phyloP scores from a whole-genome alignment of 1,140 invertebrate species.

The Gryon sp. region DNA sequence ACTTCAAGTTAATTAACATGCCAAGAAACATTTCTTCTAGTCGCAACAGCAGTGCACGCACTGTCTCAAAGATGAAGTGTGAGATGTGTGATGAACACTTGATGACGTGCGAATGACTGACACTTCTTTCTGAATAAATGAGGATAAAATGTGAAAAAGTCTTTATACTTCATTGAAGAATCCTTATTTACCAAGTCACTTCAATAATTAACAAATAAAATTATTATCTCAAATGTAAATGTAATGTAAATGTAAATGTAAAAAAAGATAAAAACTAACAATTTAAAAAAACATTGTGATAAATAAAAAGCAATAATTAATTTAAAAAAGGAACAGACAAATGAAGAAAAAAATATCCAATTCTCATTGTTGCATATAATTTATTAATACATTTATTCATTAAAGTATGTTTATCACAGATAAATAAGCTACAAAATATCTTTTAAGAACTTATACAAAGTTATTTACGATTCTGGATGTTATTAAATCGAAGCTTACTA shows the following conservation, averaged over 20 bases:
- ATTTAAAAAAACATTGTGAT: too few relatives aligned
- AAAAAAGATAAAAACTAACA: constrained; percentile 7
- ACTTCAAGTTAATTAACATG: constrained; percentile 15
- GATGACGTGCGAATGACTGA: constrained; percentile 43
- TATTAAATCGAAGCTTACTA: constrained; percentile 39
- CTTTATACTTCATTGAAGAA: constrained; percentile 45
- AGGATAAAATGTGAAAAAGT: constrained; percentile 21
- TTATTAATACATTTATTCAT: constrained; percentile 75
- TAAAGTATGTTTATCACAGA: constrained; percentile 80
- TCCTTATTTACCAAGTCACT: constrained; percentile 20
- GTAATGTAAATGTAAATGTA: too few relatives aligned
- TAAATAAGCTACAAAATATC: constrained; percentile 78
- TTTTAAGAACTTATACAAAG: constrained; percentile 75
- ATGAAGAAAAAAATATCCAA: too few relatives aligned
- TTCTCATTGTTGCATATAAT: constrained; percentile 65
- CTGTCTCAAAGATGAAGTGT: constrained; percentile 59
- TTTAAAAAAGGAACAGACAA: too few relatives aligned
- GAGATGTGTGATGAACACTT: constrained; percentile 41
- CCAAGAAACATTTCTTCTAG: constrained; percentile 61
- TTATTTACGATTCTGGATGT: constrained; percentile 65
- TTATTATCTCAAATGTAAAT: too few relatives aligned
- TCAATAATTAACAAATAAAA: too few relatives aligned
- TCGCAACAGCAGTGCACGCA: constrained; percentile 54
- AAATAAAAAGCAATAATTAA: too few relatives aligned
- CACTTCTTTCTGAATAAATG: constrained; percentile 59